Base-by-base conservation (phyloP, 2,888 invertebrate genomes). In the Chromoteleia sp. region DNA sequence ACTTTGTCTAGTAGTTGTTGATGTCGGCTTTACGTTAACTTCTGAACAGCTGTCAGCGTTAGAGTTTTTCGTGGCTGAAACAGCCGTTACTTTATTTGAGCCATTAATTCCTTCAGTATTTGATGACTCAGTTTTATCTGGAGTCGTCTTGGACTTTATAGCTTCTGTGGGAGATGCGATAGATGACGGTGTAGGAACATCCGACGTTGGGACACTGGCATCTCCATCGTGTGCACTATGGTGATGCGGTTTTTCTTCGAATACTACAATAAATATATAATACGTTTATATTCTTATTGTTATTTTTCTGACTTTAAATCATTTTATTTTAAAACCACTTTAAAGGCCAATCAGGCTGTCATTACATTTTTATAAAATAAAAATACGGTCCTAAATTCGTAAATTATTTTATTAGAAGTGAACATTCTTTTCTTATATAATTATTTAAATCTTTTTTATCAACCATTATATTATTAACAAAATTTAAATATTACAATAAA, bases 161-260 rank as follows among this genome's bases (percentile, higher is more conserved):
- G 86, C 87, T 76, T 90, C 91, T 1, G 89, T 90, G 0, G 91
- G 90, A 45, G 90, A 89, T 7, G 90, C 89, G 14, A 91, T 83
- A 15, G 90, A 90, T 2, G 91, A 90, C n/a, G 82, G 68, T 3
- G 90, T 89, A 61, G 88, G 86, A 54, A 87, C 83, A 17, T 90
- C 89, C 1, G 91, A 90, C 77, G 86, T 88, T 19, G 89, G 89
- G 4, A 86, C 84, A 12, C 87, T 87, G n/a, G 82, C 86, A 65
- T 91, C 89, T 1, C 86, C 87, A 52, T 90, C 87, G 58, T 80
- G 80, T 65, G 83, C 61, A 86, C 89, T 83, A 85, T 89, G 89
- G 80, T 92, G 91, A 67, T 92, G 93, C 43, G 94, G 94, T 76
- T 95, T 94, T 88, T 96, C 96, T 88, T 96, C 96, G 89, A 96